Base-by-base conservation (phyloP, 2,888 invertebrate species). In the Hemicrepidius hirtus region DNA sequence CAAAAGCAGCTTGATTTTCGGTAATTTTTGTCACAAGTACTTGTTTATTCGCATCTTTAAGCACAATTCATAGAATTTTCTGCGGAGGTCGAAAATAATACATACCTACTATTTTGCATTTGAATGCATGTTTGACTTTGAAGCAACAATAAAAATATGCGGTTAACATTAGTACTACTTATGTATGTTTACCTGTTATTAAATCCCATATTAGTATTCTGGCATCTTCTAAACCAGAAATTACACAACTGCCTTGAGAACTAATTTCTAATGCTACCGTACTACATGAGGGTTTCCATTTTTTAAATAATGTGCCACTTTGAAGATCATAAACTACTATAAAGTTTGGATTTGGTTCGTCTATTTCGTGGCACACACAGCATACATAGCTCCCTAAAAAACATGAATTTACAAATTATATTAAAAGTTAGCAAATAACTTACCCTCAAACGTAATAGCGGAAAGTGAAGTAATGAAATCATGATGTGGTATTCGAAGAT, bases 241-340 rank as follows among this genome's bases (percentile, higher is more conserved):
- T 92, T 28, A 96, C 96, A 84, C 95, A 95, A 74, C 94, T 92
- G 81, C 94, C 94, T 73, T 90, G 90, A 18, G 95, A 94, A 81
- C 95, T 95, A 85, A 96, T 95, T 78, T 95, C 95, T 79, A 96
- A 87, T n/a, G 95, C 92, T 4, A 93, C 94, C 1, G 95, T 94
- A 86, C 94, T 93, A 77, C 93, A 93, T 24, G 92, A 92, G 0
- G 95, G 95, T 87, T 96, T 96, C 95, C 96, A 95, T 86, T 96
- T 96, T 87, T 96, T 96, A 88, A 96, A 96, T 78, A 96, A 86
- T 0, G 96, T 96, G 65, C 96, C 96, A 75, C 95, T 96, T 86
- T 95, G 94, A 55, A 97, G 89, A 87, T 97, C 96, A 85, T 96
- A 96, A 57, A 96, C 95, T 62, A 96, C 95, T 68, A 96, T 94